Evolutionary conservation across 1,140 invertebrate genomes (phyloP), one percentile per base, ranked within the genome.

Genomic region (Belonocnema kinseyi): DNA sequence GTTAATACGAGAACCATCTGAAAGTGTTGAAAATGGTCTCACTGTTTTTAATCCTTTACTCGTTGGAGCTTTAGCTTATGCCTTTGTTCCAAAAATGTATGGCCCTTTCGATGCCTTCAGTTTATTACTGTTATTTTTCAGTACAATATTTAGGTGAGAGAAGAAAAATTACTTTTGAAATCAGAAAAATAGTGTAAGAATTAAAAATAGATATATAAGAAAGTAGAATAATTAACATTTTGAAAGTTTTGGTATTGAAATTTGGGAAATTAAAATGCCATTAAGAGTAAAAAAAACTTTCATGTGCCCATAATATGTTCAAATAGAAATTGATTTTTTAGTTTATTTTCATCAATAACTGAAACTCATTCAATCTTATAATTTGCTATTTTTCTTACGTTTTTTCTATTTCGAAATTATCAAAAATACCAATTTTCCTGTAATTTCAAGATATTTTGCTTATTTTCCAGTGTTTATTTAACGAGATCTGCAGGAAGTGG

Each of bases 1-100:
- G 92, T 52, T 90, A 17, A 82, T 91, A 52, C 81, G 79, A 73
- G 90, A 91, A 72, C 83, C 85, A 0, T n/a, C 79, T 0, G 66
- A 79, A 14, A 74, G 80, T 13, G 83, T 92, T 19, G 83, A 82
- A 14, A 88, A 89, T 53, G 92, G 92, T 53, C 75, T 92, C 56
- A 91, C 90, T 2, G 85, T 90, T 1, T 91, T 86, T 72, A 92
- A 92, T 82, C 90, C 91, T 5, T 53, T 92, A 6, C 82, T 92
- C n/a, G 84, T 92, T 21, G 92, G 91, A 0, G 82, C 82, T 0
- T 83, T 92, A 16, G 91, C 91, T 1, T 88, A 87, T 56, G 74
- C 77, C 7, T 58, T 91, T 16, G 82, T 90, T 73, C 88, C 88
- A 6, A 80, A 80, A 16, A 16, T 89, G 40, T 92, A 89, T 73